A percentile compares a stretch with the other conserved stretches of the same genome.
Conservation (phyloP, 1,140 invertebrate species). For the Andrena cerasifolii region DNA sequence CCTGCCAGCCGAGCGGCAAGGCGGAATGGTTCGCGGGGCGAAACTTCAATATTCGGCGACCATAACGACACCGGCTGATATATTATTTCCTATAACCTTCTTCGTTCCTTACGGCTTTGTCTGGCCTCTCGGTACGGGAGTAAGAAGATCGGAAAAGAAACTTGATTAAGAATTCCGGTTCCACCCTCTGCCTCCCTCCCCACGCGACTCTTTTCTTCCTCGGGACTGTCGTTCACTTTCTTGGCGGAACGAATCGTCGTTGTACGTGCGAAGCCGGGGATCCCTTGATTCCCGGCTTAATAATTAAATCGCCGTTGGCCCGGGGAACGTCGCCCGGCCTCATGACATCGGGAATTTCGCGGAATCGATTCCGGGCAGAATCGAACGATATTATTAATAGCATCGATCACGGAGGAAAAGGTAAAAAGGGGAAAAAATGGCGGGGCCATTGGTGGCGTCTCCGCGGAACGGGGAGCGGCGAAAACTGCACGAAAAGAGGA, state of each 20-base stretch:
- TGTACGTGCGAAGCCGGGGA: not conserved
- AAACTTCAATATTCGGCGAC: conserved; percentile 77
- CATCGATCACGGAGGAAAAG: not conserved
- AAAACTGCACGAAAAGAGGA: conserved; percentile 20
- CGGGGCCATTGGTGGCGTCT: not conserved
- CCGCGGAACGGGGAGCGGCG: not conserved
- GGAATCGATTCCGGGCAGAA: not conserved
- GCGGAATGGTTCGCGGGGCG: conserved; percentile 64
- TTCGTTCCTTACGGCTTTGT: conserved; percentile 64
- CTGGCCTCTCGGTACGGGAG: conserved; percentile 41
- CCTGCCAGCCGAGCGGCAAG: conserved; percentile 63
- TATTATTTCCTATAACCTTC: conserved; percentile 76
- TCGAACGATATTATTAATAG: not conserved
- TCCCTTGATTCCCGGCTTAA: not conserved
- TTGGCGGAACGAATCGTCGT: conserved; percentile 11
- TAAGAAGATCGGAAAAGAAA: conserved; percentile 64
- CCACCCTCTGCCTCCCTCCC: not conserved
- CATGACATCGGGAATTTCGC: no score
- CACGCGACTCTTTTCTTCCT: not conserved
- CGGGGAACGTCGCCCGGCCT: not conserved
- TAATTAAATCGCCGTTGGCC: conserved; percentile 12
- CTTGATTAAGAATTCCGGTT: conserved; percentile 72
- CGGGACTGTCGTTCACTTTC: not conserved
- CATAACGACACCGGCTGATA: conserved; percentile 76
- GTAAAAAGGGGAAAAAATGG: not conserved